Evolutionary conservation across 2,113 vertebrate genomes (phyloP).

Genomic region (Neopipo cinnamomea): DNA sequence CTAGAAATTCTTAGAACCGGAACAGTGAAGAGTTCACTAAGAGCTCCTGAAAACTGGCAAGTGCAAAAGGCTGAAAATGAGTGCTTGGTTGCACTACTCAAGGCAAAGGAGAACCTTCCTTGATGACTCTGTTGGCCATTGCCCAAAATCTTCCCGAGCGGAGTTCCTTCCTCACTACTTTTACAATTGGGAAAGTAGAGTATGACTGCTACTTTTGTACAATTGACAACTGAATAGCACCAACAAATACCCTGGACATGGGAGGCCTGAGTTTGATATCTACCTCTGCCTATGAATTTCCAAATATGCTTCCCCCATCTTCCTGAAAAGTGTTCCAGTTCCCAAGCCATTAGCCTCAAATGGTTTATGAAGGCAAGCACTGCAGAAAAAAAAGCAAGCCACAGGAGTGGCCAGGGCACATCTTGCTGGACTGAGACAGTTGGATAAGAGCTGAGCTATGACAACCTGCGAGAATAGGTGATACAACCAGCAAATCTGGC

Average conservation of each 20-base stretch:
- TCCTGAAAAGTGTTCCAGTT: neutral
- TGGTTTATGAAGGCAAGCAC: neutral
- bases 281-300: neutral
- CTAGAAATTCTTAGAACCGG: neutral
- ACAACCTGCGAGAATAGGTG: neutral
- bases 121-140: neutral
- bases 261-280: neutral
- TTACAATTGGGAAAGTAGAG: neutral
- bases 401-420: neutral
- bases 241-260: neutral
- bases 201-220: neutral
- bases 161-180: neutral
- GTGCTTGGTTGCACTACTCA: neutral
- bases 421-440: neutral
- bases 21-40: neutral
- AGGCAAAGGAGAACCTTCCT: neutral
- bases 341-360: neutral
- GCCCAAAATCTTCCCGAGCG: neutral
- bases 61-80: neutral
- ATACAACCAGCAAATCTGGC: neutral
- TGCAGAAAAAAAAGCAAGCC: neutral
- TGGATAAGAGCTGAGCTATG: neutral
- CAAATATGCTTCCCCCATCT: neutral
- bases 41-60: neutral
- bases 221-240: fast-evolving